phyloP scores from a whole-genome alignment of 2,888 invertebrate genomes.

The Parthenolecanium corni region DNA sequence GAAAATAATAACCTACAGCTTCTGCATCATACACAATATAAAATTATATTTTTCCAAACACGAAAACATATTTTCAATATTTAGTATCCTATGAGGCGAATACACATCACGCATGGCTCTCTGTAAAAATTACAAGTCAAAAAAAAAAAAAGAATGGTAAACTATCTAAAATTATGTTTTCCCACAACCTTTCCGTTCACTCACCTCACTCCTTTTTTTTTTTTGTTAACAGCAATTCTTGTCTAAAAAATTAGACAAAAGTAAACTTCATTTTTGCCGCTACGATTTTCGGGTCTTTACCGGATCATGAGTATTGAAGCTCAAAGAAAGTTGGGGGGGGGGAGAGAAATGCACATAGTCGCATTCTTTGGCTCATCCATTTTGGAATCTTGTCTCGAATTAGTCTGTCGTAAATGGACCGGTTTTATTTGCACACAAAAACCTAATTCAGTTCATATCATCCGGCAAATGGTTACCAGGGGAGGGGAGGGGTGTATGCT shows the following conservation, averaged over 20 bases:
- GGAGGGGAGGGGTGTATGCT: background rate
- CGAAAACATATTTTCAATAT: too few species aligned
- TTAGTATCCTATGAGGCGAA: too few species aligned
- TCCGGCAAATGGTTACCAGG: background rate
- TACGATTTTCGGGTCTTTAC: slow-evolving; percentile 21
- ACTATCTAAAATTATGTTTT: too few species aligned
- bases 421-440: slow-evolving; percentile 29
- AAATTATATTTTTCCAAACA: too few species aligned
- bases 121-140: too few species aligned
- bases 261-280: slow-evolving; percentile 15
- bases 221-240: too few species aligned
- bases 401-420: slow-evolving; percentile 24
- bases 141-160: too few species aligned
- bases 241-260: slow-evolving; percentile 17
- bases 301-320: slow-evolving; percentile 19
- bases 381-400: slow-evolving; percentile 27
- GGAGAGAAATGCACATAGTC: slow-evolving; percentile 12
- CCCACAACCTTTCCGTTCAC: too few species aligned
- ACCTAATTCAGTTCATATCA: slow-evolving; percentile 1
- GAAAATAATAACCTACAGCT: too few species aligned
- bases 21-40: too few species aligned
- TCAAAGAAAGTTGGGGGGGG: slow-evolving; percentile 10
- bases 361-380: slow-evolving; percentile 25
- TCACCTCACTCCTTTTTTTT: background rate
- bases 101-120: too few species aligned